Evolutionary conservation across 2,797 vertebrate genomes (phyloP).

Genomic region (Pteropus rufus): DNA sequence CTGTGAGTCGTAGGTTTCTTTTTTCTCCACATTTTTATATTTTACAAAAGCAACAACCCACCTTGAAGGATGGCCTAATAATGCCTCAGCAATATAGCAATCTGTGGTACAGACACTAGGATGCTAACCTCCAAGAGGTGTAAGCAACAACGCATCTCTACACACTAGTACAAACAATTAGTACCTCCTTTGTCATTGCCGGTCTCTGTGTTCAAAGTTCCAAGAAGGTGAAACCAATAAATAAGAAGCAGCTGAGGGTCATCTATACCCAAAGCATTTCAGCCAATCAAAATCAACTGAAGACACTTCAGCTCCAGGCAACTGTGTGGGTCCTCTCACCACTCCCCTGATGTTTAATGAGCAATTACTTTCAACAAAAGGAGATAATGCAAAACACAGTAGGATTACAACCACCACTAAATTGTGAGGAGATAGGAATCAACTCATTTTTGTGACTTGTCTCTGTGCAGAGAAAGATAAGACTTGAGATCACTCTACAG

Average conservation of each 20-base stretch:
- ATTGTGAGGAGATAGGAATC: not conserved
- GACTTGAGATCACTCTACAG: not conserved
- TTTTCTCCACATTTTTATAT: not conserved
- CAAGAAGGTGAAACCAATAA: not conserved
- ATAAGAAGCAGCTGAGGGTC: not conserved
- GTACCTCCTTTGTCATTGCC: not conserved
- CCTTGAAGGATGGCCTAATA: not conserved
- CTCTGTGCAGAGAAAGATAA: not conserved
- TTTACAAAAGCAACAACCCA: not conserved
- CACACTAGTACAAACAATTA: not conserved
- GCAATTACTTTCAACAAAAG: slow-evolving; percentile 46
- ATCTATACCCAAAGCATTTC: not conserved
- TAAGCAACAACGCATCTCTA: not conserved
- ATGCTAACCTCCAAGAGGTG: not conserved
- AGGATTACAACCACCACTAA: not conserved
- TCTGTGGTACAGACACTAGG: not conserved
- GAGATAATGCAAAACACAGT: not conserved
- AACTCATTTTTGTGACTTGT: not conserved
- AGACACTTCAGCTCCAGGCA: not conserved
- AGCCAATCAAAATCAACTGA: not conserved
- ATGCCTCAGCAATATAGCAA: not conserved
- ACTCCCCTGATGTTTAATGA: not conserved
- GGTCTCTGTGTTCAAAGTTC: not conserved
- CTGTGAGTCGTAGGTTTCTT: not conserved
- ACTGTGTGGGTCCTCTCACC: not conserved